phyloP scores from a whole-genome alignment of 2,888 invertebrate species.

The Melieria omissa region DNA sequence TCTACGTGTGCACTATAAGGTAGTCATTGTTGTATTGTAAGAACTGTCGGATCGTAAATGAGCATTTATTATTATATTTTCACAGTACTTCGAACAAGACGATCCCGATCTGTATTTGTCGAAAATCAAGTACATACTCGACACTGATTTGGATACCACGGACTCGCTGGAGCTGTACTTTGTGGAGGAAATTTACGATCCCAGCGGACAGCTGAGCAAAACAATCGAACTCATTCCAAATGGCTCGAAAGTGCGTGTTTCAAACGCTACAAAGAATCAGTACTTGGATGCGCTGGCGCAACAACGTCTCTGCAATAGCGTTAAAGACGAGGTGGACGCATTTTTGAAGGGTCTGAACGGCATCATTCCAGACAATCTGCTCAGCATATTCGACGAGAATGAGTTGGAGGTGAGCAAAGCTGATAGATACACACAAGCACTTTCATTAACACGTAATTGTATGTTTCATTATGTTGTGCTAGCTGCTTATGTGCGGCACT shows the following conservation, averaged over 20 bases:
- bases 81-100: constrained; percentile 93
- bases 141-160: constrained; percentile 84
- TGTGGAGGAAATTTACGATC: constrained; percentile 88
- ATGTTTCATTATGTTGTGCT: constrained; percentile 52
- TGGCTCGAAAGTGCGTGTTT: constrained; percentile 77
- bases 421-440: neutral
- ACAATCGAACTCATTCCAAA: constrained; percentile 86
- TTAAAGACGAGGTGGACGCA: constrained; percentile 85
- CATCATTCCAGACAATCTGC: constrained; percentile 90
- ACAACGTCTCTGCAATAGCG: constrained; percentile 84
- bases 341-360: constrained; percentile 92
- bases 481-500: constrained; percentile 92
- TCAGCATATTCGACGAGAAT: constrained; percentile 96
- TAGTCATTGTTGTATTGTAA: constrained; percentile 56
- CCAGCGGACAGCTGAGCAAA: constrained; percentile 78
- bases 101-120: constrained; percentile 92
- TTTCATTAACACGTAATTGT: constrained; percentile 40
- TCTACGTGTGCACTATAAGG: constrained; percentile 91
- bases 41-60: neutral
- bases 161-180: constrained; percentile 86
- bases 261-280: constrained; percentile 71
- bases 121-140: constrained; percentile 93
- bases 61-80: constrained; percentile 42
- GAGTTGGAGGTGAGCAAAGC: constrained; percentile 82
- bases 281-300: constrained; percentile 92